Base-by-base conservation (phyloP, 2,113 vertebrate genomes). In the Ceyx melanurus region DNA sequence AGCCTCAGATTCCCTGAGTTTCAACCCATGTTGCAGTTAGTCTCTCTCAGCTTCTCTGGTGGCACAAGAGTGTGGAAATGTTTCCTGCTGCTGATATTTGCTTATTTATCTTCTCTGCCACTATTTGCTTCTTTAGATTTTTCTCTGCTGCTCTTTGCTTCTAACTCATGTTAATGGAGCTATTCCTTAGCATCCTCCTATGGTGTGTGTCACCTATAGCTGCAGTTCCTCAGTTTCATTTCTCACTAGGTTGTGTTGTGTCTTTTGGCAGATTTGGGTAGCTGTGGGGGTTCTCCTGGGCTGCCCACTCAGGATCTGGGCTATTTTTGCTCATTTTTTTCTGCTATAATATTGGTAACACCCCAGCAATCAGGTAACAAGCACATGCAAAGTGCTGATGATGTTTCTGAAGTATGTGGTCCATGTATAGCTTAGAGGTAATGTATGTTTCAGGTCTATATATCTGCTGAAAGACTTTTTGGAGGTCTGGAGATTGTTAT, bases 241-340 rank as follows among this genome's bases (percentile, higher is more conserved):
- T 60, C 56, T 91, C 13, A 66, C 70, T 43, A 40, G 22, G 17
- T 2, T 86, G n/a, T 13, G 3, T 45, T 79, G 23, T 54, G 28
- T n/a, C 67, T 90, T 72, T 73, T 70, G 23, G 66, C 13, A 48
- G 33, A 66, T 53, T 26, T 54, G 0, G 23, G 19, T 37, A 6
- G 40, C 37, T 0, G 0, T 68, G 50, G 35, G 25, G 62, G 3
- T 79, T 22, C 26, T 85, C n/a, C 72, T 43, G 71, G 66, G 57
- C 57, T 87, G 35, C 54, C 40, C 45, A 56, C 26, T 3, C 7
- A 72, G 22, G 14, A 7, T 33, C 17, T 82, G 33, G 25, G 3
- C 31, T 70, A 43, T 10, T 88, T 85, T 74, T 13, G 1, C 28
- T 62, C 40, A 73, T 74, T 33, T 67, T 42, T n/a, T 64, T 60